Conservation (phyloP, 2,888 invertebrate genomes). For the Didymodactylos carnosus region DNA sequence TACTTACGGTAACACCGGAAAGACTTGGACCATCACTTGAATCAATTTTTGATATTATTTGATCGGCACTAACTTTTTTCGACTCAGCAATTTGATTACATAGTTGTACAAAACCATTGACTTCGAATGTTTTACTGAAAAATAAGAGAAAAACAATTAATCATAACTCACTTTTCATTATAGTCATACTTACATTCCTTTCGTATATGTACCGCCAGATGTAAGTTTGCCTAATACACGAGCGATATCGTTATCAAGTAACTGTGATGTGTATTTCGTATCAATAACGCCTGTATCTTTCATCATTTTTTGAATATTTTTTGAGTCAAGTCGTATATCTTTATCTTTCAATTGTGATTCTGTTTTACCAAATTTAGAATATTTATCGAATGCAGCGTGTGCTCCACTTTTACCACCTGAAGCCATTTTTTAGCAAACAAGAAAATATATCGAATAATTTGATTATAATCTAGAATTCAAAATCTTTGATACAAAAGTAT, state of each 20-base stretch:
- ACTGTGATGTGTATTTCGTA: conserved; percentile 3
- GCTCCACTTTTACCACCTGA: neutral
- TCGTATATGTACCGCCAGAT: conserved; percentile 1
- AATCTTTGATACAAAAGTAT: too few relatives aligned
- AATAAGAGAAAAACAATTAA: neutral
- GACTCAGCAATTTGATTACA: conserved; percentile 9
- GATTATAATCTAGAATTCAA: too few relatives aligned
- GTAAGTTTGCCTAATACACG: conserved; percentile 14
- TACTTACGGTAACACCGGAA: conserved; percentile 11
- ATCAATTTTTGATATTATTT: neutral
- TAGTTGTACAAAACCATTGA: conserved; percentile 7
- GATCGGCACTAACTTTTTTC: neutral
- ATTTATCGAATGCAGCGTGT: conserved; percentile 2
- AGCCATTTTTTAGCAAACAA: neutral
- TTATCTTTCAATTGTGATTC: conserved; percentile 13
- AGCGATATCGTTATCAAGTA: conserved; percentile 13
- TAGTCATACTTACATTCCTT: conserved; percentile 11
- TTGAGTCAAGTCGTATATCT: conserved; percentile 7
- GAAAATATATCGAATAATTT: too few relatives aligned
- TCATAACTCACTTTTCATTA: neutral
- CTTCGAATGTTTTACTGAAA: conserved; percentile 13
- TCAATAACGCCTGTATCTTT: conserved; percentile 12
- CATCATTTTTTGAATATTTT: conserved; percentile 14
- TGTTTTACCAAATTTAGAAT: conserved; percentile 14
- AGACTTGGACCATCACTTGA: conserved; percentile 9